These are phyloP conservation scores for Perca fluviatilis DNA, from an alignment of 2,113 vertebrate genomes.

Conservation along the genomic window DNA sequence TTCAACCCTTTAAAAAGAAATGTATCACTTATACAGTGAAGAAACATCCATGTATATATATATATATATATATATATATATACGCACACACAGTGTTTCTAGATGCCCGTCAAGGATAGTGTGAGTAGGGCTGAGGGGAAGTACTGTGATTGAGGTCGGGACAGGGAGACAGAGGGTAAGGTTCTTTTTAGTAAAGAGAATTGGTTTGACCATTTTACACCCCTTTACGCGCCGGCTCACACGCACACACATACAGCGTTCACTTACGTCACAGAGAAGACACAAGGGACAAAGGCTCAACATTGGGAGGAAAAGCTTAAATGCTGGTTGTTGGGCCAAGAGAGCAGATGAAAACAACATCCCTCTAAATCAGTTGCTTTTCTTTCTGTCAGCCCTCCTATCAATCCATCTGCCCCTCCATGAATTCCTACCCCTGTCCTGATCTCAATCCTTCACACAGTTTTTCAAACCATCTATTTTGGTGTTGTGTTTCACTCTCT, in stretches of 20 bases:
- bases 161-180: constrained; percentile 57
- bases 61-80: no score
- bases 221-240: not conserved
- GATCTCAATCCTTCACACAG: constrained; percentile 31
- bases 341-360: constrained; percentile 66
- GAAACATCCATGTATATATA: not conserved
- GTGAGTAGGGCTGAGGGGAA: constrained; percentile 22
- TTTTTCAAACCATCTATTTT: constrained; percentile 44
- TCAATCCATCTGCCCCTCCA: constrained; percentile 36
- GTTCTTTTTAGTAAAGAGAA: constrained; percentile 65
- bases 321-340: constrained; percentile 52
- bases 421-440: constrained; percentile 28
- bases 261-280: constrained; percentile 35
- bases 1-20: not conserved
- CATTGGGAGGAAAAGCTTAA: constrained; percentile 63
- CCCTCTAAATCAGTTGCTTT: constrained; percentile 60
- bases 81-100: not conserved
- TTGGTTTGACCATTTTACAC: constrained; percentile 69
- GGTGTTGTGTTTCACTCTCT: constrained; percentile 8
- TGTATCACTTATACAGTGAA: not conserved
- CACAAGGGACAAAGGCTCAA: constrained; percentile 33
- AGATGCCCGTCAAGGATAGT: not conserved
- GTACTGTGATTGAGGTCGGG: constrained; percentile 62
- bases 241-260: constrained; percentile 3
- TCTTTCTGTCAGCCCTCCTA: constrained; percentile 42